A percentile compares a stretch with the other conserved stretches of the same genome.
phyloP scores from a whole-genome alignment of 2,888 invertebrate species.

The Caenorhabditis afra region DNA sequence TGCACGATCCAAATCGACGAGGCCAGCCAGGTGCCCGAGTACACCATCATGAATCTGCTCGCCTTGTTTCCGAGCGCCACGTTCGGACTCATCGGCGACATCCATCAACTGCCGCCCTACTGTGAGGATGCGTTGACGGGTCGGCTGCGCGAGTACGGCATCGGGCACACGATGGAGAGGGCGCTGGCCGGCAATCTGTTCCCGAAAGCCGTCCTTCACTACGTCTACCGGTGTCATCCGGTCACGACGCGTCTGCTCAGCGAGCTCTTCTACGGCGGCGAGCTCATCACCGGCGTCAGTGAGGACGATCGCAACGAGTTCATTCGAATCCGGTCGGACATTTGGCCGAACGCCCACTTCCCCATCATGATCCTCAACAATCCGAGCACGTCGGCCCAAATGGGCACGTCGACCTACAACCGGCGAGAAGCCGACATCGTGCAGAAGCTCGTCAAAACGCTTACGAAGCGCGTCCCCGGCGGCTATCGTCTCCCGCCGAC shows the following conservation, averaged over 20 bases:
- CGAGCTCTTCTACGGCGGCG: constrained; percentile 19
- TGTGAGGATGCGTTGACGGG: constrained; percentile 13
- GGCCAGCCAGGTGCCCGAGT: constrained; percentile 33
- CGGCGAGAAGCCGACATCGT: background rate
- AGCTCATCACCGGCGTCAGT: constrained; percentile 11
- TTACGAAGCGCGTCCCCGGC: background rate
- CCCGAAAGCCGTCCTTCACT: constrained; percentile 3
- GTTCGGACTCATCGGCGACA: constrained; percentile 39
- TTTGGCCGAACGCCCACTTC: constrained; percentile 25
- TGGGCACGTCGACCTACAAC: background rate
- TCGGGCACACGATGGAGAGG: constrained; percentile 37
- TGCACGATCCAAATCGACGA: constrained; percentile 39
- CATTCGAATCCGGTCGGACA: constrained; percentile 11
- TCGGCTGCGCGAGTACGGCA: constrained; percentile 23
- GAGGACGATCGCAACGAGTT: constrained; percentile 21
- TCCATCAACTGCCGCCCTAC: constrained; percentile 32
- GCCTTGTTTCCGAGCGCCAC: background rate
- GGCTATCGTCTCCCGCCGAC: background rate
- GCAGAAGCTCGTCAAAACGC: background rate
- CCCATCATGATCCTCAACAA: constrained; percentile 20
- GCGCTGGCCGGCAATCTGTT: background rate
- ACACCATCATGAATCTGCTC: constrained; percentile 19
- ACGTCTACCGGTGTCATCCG: constrained; percentile 43
- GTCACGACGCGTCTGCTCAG: constrained; percentile 22
- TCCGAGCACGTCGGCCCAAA: background rate